Evolutionary conservation across 2,797 vertebrate genomes (phyloP).

Genomic region (Enteromius fasciolatus): DNA sequence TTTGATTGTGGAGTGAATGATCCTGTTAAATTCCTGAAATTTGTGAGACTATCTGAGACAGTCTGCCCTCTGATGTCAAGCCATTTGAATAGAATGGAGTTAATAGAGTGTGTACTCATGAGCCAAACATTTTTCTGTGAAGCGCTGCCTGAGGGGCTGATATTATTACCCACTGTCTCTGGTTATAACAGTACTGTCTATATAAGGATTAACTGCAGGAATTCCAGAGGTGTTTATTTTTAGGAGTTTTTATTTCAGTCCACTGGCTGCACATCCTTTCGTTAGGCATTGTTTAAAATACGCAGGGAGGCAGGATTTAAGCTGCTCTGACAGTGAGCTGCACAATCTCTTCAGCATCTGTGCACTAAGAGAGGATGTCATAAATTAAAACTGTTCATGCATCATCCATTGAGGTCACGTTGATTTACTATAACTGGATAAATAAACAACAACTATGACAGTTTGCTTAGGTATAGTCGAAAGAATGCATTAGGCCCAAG

Average conservation of each 20-base stretch:
- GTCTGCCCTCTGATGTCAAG: neutral
- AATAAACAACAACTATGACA: neutral
- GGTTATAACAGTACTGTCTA: conserved; percentile 32
- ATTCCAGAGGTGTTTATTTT: conserved; percentile 36
- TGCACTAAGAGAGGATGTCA: neutral
- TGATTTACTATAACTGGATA: neutral
- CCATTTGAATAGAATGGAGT: neutral
- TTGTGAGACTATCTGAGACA: conserved; percentile 6
- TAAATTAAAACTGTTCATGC: conserved; percentile 4
- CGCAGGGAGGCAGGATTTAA: neutral
- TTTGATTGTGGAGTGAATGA: neutral
- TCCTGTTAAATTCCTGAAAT: neutral
- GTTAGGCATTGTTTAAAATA: conserved; percentile 36
- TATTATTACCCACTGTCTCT: conserved; percentile 24
- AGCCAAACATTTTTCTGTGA: conserved; percentile 11
- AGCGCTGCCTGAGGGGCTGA: conserved; percentile 9
- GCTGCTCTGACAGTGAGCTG: neutral
- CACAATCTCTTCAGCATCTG: neutral
- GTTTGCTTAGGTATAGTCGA: neutral
- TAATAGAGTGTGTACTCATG: neutral
- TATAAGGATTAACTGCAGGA: conserved; percentile 29
- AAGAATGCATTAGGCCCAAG: neutral
- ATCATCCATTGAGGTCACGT: conserved; percentile 14
- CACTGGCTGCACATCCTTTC: neutral
- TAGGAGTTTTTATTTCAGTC: conserved; percentile 21